These are phyloP conservation scores for Drosophila ananassae DNA, from an alignment of 1,140 invertebrate genomes.

Conservation along the genomic window DNA sequence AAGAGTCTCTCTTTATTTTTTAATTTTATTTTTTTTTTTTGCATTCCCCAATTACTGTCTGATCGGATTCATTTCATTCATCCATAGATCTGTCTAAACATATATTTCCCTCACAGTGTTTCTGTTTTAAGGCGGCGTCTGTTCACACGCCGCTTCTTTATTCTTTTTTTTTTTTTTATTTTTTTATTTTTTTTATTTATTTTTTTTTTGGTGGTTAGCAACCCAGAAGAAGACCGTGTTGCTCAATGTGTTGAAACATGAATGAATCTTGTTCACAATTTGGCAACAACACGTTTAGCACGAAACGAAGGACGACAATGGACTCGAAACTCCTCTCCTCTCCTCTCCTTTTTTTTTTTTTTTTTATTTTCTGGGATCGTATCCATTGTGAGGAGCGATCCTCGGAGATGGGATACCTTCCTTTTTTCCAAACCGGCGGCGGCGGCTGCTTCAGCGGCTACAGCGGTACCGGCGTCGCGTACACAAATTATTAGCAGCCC, in stretches of 20 bases:
- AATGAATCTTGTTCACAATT: constrained; percentile 82
- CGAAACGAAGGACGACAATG: constrained; percentile 79
- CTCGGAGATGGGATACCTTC: constrained; percentile 8
- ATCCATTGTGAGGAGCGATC: constrained; percentile 40
- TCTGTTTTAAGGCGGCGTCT: constrained; percentile 40
- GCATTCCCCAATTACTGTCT: constrained; percentile 69
- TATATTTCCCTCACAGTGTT: background rate
- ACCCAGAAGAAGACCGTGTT: constrained; percentile 46
- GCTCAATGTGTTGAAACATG: constrained; percentile 81
- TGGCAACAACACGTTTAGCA: constrained; percentile 82
- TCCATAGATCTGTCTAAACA: constrained; percentile 42
- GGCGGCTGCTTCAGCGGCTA: constrained; percentile 46
- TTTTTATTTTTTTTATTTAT: too few species aligned
- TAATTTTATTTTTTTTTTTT: background rate
- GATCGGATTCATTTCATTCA: constrained; percentile 61
- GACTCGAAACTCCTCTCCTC: constrained; percentile 7
- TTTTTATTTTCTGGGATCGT: background rate
- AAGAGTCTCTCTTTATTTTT: too few species aligned
- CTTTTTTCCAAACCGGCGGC: background rate
- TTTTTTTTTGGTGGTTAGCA: background rate
- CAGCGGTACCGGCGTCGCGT: constrained; percentile 38
- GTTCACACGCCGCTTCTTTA: constrained; percentile 55
- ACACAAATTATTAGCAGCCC: constrained; percentile 79
- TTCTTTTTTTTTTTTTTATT: too few species aligned
- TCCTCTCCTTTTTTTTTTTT: background rate